Base-by-base conservation (phyloP, 2,113 vertebrate genomes). In the Heterotilapia buettikoferi region DNA sequence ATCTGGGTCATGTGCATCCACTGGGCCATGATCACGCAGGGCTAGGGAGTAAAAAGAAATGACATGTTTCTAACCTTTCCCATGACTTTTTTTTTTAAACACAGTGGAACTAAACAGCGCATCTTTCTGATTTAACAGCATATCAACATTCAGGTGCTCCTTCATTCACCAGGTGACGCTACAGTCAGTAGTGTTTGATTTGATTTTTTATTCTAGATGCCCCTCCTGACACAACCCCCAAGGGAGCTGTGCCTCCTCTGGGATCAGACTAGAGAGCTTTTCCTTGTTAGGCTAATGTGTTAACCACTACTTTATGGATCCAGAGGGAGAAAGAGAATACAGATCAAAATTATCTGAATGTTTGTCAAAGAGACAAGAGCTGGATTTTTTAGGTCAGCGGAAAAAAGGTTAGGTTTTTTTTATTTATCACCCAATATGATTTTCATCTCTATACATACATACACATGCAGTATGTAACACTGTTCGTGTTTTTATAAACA, bases 1-100 rank as follows among this genome's bases (percentile, higher is more conserved):
- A 95, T 86, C 80, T 93, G 91, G 79, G 94, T 93, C 92, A 97
- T 94, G 83, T 92, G 93, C 1, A 50, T 52, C 97, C 97, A 97
- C 94, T 95, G 96, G 19, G 96, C 94, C 97, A 97, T 97, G 83
- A 47, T 94, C 53, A 85, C 85, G 79, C 88, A 87, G 88, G 36
- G 61, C 95, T 95, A 82, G 43, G 83, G 56, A 43, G 47, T 50
- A 80, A n/a, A 86, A 85, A 43, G 54, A 83, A 50, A 52, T 78
- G 19, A 52, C 26, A 11, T 50, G 26, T 78, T 47, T 78, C 24
- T 19, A 9, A 78, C 0, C 10, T 52, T 52, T 78, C 45, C 26
- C 40, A 47, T 45, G 13, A 71, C 38, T 3, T 5, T 18, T 6
- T 11, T 52, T 38, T 76, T 29, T 0, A 50, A 76, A 5, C 16